Percentiles rank a stretch among this genome's conserved stretches.
Evolutionary conservation across 2,888 invertebrate genomes (phyloP).

Genomic region (Caenorhabditis sulstoni): DNA sequence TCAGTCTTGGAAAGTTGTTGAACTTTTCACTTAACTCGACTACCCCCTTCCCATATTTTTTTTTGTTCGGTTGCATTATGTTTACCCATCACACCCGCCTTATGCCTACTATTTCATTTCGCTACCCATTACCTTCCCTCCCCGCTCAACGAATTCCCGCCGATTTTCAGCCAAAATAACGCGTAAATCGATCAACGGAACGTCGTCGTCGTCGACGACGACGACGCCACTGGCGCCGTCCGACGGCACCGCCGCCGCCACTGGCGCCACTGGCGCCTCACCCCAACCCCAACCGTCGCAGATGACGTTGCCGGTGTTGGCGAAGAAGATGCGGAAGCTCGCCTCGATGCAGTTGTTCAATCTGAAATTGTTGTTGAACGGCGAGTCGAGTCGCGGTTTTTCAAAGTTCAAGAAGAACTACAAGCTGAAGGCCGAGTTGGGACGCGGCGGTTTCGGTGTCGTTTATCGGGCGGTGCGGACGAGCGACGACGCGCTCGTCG

Average conservation of each 20-base stretch:
- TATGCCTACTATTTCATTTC: no score
- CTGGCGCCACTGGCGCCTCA: no score
- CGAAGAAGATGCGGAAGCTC: slow-evolving; percentile 70
- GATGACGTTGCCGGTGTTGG: slow-evolving; percentile 70
- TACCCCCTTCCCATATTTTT: no score
- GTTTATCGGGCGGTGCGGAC: slow-evolving; percentile 71
- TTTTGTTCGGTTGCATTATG: no score
- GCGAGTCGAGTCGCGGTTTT: slow-evolving; percentile 74
- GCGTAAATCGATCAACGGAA: slow-evolving; percentile 20
- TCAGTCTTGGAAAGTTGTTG: no score
- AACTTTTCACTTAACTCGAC: no score
- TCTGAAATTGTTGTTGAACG: slow-evolving; percentile 68
- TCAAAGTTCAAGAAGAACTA: slow-evolving; percentile 78
- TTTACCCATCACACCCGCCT: no score
- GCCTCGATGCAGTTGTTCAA: slow-evolving; percentile 67
- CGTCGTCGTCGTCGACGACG: no score
- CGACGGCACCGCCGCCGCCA: no score
- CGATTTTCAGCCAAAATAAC: slow-evolving; percentile 47
- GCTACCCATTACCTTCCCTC: no score
- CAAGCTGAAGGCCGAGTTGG: slow-evolving; percentile 74
- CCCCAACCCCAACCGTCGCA: slow-evolving; percentile 1
- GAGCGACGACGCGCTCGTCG: slow-evolving; percentile 74
- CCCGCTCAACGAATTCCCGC: no score
- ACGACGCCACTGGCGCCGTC: no score
- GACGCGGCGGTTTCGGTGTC: slow-evolving; percentile 74